These are phyloP conservation scores for Diglossa cyanea DNA, from an alignment of 2,797 vertebrate genomes.

Conservation along the genomic window DNA sequence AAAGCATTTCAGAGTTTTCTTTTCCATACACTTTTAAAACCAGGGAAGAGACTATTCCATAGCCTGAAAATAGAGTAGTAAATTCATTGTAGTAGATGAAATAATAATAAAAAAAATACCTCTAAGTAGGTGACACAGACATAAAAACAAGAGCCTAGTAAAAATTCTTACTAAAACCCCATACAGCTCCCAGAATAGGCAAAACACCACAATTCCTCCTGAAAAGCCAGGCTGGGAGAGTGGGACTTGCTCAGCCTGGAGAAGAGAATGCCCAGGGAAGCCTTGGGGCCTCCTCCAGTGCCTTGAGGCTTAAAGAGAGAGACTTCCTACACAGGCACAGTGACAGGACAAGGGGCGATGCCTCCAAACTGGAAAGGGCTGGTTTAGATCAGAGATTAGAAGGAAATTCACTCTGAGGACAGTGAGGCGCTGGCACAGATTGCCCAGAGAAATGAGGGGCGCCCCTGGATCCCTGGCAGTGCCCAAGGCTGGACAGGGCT, in stretches of 20 bases:
- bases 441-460: rapidly evolving
- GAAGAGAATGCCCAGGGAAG: neutral
- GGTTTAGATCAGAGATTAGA: neutral
- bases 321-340: neutral
- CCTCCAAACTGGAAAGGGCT: too few relatives aligned
- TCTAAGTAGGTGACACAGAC: neutral
- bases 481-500: rapidly evolving
- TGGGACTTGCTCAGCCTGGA: neutral
- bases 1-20: neutral
- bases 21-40: neutral
- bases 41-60: neutral
- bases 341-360: rapidly evolving
- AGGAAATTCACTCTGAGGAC: neutral
- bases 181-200: neutral
- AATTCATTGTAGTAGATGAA: neutral
- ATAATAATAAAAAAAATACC: neutral
- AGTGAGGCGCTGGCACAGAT: rapidly evolving
- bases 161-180: neutral
- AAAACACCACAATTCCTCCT: neutral
- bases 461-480: neutral
- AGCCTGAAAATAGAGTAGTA: neutral
- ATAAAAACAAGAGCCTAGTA: neutral
- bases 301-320: too few relatives aligned
- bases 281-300: neutral
- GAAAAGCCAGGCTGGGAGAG: neutral